Evolutionary conservation across 1,140 invertebrate genomes (phyloP).

Genomic region (Thaumatotibia leucotreta): DNA sequence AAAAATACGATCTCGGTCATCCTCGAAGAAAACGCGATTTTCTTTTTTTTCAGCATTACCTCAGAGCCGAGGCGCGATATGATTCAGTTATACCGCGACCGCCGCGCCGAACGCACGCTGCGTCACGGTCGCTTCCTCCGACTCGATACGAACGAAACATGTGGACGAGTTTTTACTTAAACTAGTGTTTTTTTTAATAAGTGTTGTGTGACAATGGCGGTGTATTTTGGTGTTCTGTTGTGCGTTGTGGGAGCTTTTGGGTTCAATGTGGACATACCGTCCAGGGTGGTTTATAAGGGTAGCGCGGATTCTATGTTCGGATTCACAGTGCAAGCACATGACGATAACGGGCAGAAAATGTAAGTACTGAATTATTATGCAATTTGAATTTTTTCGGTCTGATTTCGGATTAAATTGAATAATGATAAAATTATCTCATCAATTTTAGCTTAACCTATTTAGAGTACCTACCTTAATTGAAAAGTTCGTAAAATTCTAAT

Average conservation of each 20-base stretch:
- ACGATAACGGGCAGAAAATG: conserved; percentile 61
- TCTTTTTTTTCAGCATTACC: conserved; percentile 47
- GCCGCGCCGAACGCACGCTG: conserved; percentile 27
- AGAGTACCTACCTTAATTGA: too few species aligned
- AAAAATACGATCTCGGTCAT: conserved; percentile 29
- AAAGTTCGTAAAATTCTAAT: too few species aligned
- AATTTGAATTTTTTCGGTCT: too few species aligned
- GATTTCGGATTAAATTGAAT: too few species aligned
- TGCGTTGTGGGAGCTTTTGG: conserved; percentile 47
- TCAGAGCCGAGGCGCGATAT: conserved; percentile 26
- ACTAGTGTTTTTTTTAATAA: conserved; percentile 28
- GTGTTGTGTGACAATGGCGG: conserved; percentile 48
- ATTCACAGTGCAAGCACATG: conserved; percentile 65
- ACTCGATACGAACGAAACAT: conserved; percentile 66
- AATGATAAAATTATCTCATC: too few species aligned
- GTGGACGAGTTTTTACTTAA: conserved; percentile 61
- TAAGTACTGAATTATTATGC: conserved; percentile 54
- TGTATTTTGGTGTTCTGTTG: conserved; percentile 52
- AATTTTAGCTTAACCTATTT: too few species aligned
- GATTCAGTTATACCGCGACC: conserved; percentile 39
- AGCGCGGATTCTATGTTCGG: conserved; percentile 67
- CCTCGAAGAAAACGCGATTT: conserved; percentile 52
- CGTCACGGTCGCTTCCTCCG: conserved; percentile 32
- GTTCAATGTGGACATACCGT: conserved; percentile 70
- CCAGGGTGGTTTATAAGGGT: conserved; percentile 64